These are phyloP conservation scores for Pontoporia blainvillei DNA, from an alignment of 2,113 vertebrate genomes.

Conservation along the genomic window DNA sequence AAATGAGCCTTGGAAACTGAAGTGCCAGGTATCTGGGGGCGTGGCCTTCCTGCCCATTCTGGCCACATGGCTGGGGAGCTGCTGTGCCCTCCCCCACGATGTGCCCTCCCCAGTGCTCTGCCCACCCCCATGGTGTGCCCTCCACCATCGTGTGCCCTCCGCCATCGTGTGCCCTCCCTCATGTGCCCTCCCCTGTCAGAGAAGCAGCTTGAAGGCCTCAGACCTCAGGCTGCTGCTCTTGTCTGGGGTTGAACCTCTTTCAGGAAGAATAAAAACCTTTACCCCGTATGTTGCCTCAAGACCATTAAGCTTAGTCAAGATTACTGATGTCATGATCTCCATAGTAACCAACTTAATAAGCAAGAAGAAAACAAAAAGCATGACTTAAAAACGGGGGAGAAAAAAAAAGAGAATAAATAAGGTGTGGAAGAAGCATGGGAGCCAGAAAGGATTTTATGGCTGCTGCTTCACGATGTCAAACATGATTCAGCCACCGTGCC, in stretches of 20 bases:
- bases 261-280: background rate
- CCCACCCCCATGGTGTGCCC: background rate
- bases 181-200: background rate
- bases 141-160: background rate
- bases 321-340: background rate
- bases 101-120: background rate
- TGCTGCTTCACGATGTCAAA: background rate
- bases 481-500: background rate
- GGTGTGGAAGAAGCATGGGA: background rate
- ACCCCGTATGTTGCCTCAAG: background rate
- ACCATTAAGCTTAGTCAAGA: constrained; percentile 6
- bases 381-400: background rate
- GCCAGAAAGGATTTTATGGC: constrained; percentile 53
- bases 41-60: fast-evolving
- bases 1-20: background rate
- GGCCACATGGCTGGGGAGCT: background rate
- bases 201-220: background rate
- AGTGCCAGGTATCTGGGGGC: background rate
- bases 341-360: constrained; percentile 41
- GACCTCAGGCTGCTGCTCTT: background rate
- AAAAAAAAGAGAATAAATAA: background rate
- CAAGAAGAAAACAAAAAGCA: constrained; percentile 19
- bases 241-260: background rate
- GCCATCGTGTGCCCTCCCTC: background rate
- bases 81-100: background rate